Evolutionary conservation across 2,888 invertebrate genomes (phyloP).

Genomic region (Catocala nupta): DNA sequence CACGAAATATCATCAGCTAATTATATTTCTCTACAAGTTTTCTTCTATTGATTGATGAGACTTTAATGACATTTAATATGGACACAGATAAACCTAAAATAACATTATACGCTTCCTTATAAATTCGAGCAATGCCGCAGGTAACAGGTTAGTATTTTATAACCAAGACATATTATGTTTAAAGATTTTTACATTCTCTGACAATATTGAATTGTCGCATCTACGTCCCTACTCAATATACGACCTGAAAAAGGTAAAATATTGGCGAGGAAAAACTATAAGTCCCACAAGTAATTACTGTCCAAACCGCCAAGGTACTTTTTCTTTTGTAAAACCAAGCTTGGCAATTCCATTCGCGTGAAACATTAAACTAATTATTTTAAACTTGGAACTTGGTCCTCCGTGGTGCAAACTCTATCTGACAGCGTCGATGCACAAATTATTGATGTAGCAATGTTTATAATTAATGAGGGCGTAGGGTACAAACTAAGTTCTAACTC

Average conservation of each 20-base stretch:
- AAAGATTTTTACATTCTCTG: background rate
- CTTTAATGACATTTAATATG: too few species aligned
- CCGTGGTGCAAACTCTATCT: constrained; percentile 28
- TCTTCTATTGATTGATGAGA: too few species aligned
- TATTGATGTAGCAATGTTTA: constrained; percentile 33
- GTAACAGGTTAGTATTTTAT: too few species aligned
- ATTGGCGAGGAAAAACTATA: constrained; percentile 24
- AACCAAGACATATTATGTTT: too few species aligned
- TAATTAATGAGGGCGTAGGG: constrained; percentile 31
- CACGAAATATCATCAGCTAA: too few species aligned
- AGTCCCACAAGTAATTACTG: constrained; percentile 47
- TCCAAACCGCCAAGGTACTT: constrained; percentile 34
- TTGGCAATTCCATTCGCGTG: constrained; percentile 16
- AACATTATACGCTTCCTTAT: too few species aligned
- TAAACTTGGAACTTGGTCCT: constrained; percentile 22
- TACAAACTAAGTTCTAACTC: constrained; percentile 26
- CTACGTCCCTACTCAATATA: constrained; percentile 24
- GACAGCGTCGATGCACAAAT: constrained; percentile 38
- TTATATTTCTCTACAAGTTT: too few species aligned
- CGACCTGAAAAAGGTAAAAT: constrained; percentile 28
- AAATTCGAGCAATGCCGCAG: too few species aligned
- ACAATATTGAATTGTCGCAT: constrained; percentile 30
- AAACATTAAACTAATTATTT: constrained; percentile 28
- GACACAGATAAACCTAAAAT: too few species aligned
- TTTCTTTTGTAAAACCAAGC: constrained; percentile 33